Evolutionary conservation across 2,113 vertebrate genomes (phyloP).

Genomic region (Connochaetes taurinus): DNA sequence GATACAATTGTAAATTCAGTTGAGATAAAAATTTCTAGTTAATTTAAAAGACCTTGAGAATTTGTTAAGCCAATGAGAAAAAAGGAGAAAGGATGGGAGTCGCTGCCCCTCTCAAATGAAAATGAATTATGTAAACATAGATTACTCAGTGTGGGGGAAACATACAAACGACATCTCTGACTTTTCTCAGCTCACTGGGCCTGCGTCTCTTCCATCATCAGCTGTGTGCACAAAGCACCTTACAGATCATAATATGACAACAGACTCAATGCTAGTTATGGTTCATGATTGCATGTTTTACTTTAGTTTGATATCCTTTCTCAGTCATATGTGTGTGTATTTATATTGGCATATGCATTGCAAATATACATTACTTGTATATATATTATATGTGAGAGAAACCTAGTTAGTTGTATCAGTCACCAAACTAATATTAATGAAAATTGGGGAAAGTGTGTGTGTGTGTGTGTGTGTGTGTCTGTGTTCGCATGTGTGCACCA

Average conservation of each 20-base stretch:
- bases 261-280: background rate
- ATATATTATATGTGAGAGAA: background rate
- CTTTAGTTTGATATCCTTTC: background rate
- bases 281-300: conserved; percentile 17
- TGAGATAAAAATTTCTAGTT: background rate
- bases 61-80: background rate
- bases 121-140: conserved; percentile 39
- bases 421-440: background rate
- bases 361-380: background rate
- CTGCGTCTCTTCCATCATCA: conserved; percentile 24
- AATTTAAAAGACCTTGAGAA: background rate
- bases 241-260: conserved; percentile 19
- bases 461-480: background rate
- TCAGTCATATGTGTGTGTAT: background rate
- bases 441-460: background rate
- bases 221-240: background rate
- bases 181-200: background rate
- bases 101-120: background rate
- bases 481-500: fast-evolving
- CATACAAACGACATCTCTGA: background rate
- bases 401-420: background rate
- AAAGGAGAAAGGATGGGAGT: background rate
- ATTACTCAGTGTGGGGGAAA: background rate
- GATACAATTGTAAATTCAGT: background rate
- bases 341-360: background rate